A percentile compares a stretch with the other conserved stretches of the same genome.
Conservation (phyloP, 2,113 vertebrate species). For the Callithrix jacchus region DNA sequence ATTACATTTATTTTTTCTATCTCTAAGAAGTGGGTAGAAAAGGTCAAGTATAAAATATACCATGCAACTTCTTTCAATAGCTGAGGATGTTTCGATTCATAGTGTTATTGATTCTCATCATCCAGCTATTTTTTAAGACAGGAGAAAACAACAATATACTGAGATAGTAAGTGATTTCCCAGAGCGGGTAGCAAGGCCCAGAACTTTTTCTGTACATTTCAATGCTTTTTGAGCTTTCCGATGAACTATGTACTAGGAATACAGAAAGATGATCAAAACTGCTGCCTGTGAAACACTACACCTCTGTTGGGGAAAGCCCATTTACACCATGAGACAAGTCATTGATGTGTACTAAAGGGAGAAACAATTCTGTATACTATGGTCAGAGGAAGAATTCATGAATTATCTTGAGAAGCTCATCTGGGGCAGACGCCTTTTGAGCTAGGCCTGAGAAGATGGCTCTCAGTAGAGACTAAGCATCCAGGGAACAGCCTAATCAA, state of each 20-base stretch:
- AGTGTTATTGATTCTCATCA: not conserved
- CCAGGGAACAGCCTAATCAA: not conserved
- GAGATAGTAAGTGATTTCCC: not conserved
- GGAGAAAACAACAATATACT: not conserved
- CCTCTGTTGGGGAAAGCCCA: not conserved
- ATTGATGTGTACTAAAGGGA: not conserved
- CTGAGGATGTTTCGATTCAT: not conserved
- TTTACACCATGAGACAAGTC: not conserved
- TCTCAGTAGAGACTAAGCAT: not conserved
- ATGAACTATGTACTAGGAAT: not conserved
- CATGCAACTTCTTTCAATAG: not conserved
- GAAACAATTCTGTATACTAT: not conserved
- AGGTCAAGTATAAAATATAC: not conserved
- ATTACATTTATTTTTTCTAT: not conserved
- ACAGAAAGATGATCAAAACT: not conserved
- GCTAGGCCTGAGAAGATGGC: not conserved
- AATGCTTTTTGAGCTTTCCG: not conserved
- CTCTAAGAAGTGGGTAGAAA: not conserved
- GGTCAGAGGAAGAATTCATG: not conserved
- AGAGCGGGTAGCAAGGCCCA: not conserved
- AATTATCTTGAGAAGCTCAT: not conserved
- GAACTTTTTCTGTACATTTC: not conserved
- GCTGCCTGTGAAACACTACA: not conserved
- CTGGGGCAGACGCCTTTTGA: not conserved
- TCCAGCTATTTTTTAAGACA: not conserved